Base-by-base conservation (phyloP, 2,888 invertebrate genomes). In the Mellilla xanthometata region DNA sequence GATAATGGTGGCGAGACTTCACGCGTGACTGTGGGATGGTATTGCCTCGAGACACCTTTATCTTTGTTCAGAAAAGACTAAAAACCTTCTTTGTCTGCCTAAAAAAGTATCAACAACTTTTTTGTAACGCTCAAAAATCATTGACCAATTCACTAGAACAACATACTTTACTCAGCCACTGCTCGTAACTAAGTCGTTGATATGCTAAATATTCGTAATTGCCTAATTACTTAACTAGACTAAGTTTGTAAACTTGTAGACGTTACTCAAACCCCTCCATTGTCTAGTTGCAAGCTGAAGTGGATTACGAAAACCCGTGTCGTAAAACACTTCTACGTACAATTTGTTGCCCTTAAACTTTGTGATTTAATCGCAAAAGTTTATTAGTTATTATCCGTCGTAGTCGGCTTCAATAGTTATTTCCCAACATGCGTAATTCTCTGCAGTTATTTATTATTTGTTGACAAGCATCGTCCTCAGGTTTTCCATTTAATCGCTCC, bases 271-370 rank as follows among this genome's bases (percentile, higher is more conserved):
- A 22, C 28, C 28, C 3, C 7, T 28, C 28, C 28, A 36, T 36
- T 36, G 36, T 27, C 27, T 35, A 35, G 15, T 27, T 11, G 35
- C 15, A 24, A 10, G 15, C 27, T 35, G 35, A 35, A 15, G 27
- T n/a, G n/a, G n/a, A n/a, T 29, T 36, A 19, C 36, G 36, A 36
- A 36, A 36, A 36, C 10, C 1, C 28, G 7, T 36, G 36, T 36
- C 28, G 22, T 36, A 28, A 36, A 36, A 36, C 15, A 31, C 28
- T 36, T 36, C 28, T 19, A 22, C 36, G 27, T 10, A 36, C 36
- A 36, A 36, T 28, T 36, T 22, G 31, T 26, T 43, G 43, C 36
- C 43, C 43, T 43, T 43, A 43, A 43, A 38, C 43, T 43, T 43
- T 43, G 15, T 10, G 19, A 30, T 35, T 41, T 42, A 34, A 41